Evolutionary conservation across 2,797 vertebrate genomes (phyloP), one percentile per base, ranked within the genome.

Genomic region (Crenichthys baileyi): DNA sequence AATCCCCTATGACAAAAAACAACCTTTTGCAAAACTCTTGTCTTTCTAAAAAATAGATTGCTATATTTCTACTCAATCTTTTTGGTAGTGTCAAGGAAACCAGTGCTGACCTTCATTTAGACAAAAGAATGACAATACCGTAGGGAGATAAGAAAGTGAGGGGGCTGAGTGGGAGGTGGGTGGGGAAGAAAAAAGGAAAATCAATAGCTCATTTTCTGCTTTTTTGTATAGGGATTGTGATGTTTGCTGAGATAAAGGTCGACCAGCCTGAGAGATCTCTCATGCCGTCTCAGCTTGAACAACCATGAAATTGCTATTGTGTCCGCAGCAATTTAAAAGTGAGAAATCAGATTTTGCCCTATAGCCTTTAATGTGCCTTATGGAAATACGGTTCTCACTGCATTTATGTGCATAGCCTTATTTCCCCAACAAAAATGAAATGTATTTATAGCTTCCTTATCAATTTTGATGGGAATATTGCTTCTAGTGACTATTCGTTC

Each of bases 191-290:
- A 93, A 92, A 92, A 85, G 82, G 85, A 93, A 97, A 98, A 98
- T 98, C 97, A 96, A 97, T 98, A 97, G 93, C 96, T 97, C 91
- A 97, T 97, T 98, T 97, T 97, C 95, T 96, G 90, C 95, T 95
- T 96, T 97, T 97, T 97, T 97, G 95, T 96, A 93, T 96, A 96
- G 91, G 94, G 95, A 97, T 97, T 97, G 96, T 96, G 95, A 97
- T 97, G 95, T 97, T 98, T 97, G 92, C 94, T 80, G 90, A 97
- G 96, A 97, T 97, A 97, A 97, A 96, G 93, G 94, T 95, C 94
- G 95, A 95, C 95, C 95, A 94, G 58, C 91, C 91, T 91, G 92
- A 93, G 90, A 94, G 94, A 94, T 93, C 86, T 93, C 84, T 91
- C 91, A 80, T 94, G 93, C 79, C 83, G 82, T 88, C 75, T 83